Percentiles rank a stretch among this genome's conserved stretches.
Evolutionary conservation across 2,797 vertebrate species (phyloP).

Genomic region (Alauda arvensis): DNA sequence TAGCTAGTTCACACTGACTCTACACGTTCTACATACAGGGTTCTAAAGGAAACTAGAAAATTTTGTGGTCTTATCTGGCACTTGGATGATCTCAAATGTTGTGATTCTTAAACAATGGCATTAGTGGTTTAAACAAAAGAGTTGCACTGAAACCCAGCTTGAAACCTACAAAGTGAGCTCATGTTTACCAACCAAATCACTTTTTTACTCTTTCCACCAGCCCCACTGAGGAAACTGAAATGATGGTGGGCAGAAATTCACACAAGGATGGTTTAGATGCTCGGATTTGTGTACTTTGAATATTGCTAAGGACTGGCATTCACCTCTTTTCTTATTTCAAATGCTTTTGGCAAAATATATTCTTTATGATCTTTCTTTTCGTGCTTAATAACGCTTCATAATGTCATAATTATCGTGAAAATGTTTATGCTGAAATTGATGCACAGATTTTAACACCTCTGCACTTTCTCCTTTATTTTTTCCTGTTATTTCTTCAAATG

Average conservation of each 20-base stretch:
- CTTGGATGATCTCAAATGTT: not conserved
- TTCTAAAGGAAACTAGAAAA: not conserved
- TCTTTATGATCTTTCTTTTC: not conserved
- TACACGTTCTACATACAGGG: not conserved
- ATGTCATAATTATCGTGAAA: not conserved
- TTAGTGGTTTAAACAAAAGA: not conserved
- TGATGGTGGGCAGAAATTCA: not conserved
- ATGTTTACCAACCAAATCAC: not conserved
- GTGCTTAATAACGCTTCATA: not conserved
- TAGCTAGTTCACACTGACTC: not conserved
- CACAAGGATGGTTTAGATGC: fast-evolving
- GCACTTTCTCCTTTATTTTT: not conserved
- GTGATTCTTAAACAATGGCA: not conserved
- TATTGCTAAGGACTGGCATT: not conserved
- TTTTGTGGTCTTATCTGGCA: not conserved
- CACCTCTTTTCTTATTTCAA: not conserved
- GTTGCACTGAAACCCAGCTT: not conserved
- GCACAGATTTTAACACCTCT: not conserved
- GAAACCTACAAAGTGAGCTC: not conserved
- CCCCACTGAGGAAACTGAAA: not conserved
- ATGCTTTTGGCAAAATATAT: not conserved
- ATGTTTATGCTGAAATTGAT: not conserved
- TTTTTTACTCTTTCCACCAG: not conserved
- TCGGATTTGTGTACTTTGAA: not conserved
- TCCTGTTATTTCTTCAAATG: not conserved